phyloP scores from a whole-genome alignment of 2,113 vertebrate genomes.

The Leuciscus idus region DNA sequence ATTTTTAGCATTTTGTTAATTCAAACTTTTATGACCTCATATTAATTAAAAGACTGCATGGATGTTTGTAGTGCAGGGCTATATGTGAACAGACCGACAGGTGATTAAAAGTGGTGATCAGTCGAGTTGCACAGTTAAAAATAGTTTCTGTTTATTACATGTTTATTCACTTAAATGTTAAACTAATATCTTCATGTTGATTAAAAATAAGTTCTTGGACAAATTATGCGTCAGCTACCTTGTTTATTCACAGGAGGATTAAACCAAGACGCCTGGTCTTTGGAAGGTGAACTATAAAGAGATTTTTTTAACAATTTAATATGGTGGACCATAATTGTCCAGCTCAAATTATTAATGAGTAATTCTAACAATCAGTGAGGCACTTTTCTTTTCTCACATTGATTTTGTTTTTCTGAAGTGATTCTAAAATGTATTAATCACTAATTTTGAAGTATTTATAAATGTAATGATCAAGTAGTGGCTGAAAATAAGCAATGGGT shows the following conservation, averaged over 20 bases:
- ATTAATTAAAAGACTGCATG: too few relatives aligned
- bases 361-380: neutral
- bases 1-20: too few relatives aligned
- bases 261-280: constrained; percentile 73
- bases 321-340: constrained; percentile 33
- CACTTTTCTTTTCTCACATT: neutral
- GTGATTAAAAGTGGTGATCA: neutral
- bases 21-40: too few relatives aligned
- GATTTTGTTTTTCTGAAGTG: neutral
- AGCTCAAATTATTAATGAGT: neutral
- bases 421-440: constrained; percentile 11
- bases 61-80: neutral
- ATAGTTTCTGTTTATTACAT: neutral
- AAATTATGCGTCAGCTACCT: constrained; percentile 37
- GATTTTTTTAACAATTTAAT: neutral
- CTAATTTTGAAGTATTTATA: neutral
- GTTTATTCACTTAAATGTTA: neutral
- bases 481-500: constrained; percentile 30
- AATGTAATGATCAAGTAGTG: neutral
- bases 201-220: neutral
- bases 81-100: neutral
- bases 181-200: neutral
- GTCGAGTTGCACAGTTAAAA: neutral
- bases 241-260: constrained; percentile 81
- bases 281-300: constrained; percentile 78